Base-by-base conservation (phyloP, 2,888 invertebrate genomes). In the Polyommatus iphigenia region DNA sequence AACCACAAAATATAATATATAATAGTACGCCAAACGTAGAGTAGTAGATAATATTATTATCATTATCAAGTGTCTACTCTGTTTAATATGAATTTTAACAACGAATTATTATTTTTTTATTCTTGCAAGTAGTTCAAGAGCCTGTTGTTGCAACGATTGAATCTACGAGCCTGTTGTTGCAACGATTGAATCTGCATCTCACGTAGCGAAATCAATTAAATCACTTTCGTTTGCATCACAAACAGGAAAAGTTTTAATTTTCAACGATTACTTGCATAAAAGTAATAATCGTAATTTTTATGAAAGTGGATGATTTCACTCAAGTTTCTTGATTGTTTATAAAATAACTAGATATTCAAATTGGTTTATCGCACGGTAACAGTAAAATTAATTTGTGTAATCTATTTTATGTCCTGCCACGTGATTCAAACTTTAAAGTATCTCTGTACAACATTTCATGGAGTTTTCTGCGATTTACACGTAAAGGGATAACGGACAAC, bases 251-350 rank as follows among this genome's bases (percentile, higher is more conserved):
- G 13, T 62, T 24, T 59, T 13, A 15, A 62, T 67, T 67, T 67
- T 15, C 29, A 29, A 29, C 67, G 67, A 67, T 67, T 67, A 67
- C 67, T 29, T 29, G 67, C 67, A 29, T 18, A 67, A 32, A 67
- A 29, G 29, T 18, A 6, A 67, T 62, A 24, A 24, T 24, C 13
- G 62, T 62, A 24, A 13, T 24, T 29, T 32, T 6, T 67, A 67
- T 67, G 67, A 67, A 67, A 67, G 67, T 67, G 67, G 5, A 67
- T 18, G 32, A 18, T 67, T 67, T 32, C 32, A 67, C 67, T 67
- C 59, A 20, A 20, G 13, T 20, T 20, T 59, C n/a, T 59, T 59
- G 59, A n/a, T 59, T 8, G n/a, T 59, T 8, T 59, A 59, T 59
- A 59, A 20, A 59, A 59, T 59, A 18, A 54, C 18, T 54, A 18